Conservation (phyloP, 2,113 vertebrate species). For the Isurus oxyrinchus region DNA sequence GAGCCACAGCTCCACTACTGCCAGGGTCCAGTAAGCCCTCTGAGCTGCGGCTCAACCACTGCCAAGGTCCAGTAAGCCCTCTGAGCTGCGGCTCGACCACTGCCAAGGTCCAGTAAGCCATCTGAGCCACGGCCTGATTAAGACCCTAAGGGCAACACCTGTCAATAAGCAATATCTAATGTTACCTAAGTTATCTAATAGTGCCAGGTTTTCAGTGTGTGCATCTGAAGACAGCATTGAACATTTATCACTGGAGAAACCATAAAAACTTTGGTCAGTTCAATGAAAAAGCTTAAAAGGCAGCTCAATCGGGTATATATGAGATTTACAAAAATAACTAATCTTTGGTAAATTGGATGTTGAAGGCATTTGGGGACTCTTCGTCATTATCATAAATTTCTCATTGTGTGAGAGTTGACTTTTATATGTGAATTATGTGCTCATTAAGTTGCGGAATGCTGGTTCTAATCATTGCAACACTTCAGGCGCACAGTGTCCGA, state of each 20-base stretch:
- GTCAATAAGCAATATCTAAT: not conserved
- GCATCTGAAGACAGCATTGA: not conserved
- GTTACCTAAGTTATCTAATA: not conserved
- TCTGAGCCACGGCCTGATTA: not conserved
- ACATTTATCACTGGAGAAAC: not conserved
- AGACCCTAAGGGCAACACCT: not conserved
- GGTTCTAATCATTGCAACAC: not conserved
- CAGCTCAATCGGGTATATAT: not conserved
- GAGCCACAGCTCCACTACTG: no score
- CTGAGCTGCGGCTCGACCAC: no score
- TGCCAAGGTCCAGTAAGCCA: not conserved
- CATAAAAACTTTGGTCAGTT: not conserved
- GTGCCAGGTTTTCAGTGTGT: not conserved
- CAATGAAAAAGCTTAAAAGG: not conserved
- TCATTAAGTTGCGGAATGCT: not conserved
- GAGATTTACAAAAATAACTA: not conserved
- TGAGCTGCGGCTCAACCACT: no score
- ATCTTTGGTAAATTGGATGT: not conserved
- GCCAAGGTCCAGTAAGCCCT: no score
- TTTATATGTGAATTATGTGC: not conserved
- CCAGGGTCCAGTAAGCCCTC: no score
- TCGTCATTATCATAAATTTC: not conserved
- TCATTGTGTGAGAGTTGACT: not conserved
- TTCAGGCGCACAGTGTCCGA: not conserved
- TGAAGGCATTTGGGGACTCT: not conserved